Conservation (phyloP, 2,888 invertebrate species). For the Andricus quercusramuli region DNA sequence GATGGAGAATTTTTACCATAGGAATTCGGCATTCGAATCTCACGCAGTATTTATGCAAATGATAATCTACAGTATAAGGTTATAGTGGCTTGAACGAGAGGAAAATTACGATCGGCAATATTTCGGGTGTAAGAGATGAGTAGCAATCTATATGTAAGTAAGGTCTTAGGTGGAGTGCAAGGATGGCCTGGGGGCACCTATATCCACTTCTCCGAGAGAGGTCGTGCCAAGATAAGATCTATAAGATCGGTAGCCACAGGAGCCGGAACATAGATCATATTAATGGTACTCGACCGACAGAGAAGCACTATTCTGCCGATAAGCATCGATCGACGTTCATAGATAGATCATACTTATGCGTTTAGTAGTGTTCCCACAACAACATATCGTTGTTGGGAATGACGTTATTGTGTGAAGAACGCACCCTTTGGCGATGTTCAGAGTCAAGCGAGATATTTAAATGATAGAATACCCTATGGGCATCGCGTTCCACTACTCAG, state of each 20-base stretch:
- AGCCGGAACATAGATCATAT: constrained; percentile 76
- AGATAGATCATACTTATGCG: constrained; percentile 46
- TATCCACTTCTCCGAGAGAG: constrained; percentile 45
- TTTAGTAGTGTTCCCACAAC: constrained; percentile 41
- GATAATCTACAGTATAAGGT: constrained; percentile 46
- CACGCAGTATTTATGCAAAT: constrained; percentile 49
- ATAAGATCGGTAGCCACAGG: constrained; percentile 71
- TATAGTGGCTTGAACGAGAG: constrained; percentile 27
- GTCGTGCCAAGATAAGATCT: constrained; percentile 65
- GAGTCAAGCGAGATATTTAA: constrained; percentile 8
- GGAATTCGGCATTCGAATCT: constrained; percentile 8
- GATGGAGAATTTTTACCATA: background rate
- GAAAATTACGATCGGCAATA: constrained; percentile 42
- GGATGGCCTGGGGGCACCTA: constrained; percentile 46
- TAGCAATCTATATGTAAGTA: constrained; percentile 77
- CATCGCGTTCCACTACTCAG: background rate
- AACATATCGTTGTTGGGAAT: constrained; percentile 40
- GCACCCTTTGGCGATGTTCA: constrained; percentile 14
- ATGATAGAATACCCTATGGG: constrained; percentile 8
- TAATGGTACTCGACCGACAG: constrained; percentile 66
- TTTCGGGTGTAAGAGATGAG: constrained; percentile 51
- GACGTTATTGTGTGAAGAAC: constrained; percentile 43
- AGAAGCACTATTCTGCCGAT: constrained; percentile 45
- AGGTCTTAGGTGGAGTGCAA: constrained; percentile 56
- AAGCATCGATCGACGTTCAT: constrained; percentile 48